phyloP scores from a whole-genome alignment of 1,140 invertebrate genomes.

The Dinoponera quadriceps region DNA sequence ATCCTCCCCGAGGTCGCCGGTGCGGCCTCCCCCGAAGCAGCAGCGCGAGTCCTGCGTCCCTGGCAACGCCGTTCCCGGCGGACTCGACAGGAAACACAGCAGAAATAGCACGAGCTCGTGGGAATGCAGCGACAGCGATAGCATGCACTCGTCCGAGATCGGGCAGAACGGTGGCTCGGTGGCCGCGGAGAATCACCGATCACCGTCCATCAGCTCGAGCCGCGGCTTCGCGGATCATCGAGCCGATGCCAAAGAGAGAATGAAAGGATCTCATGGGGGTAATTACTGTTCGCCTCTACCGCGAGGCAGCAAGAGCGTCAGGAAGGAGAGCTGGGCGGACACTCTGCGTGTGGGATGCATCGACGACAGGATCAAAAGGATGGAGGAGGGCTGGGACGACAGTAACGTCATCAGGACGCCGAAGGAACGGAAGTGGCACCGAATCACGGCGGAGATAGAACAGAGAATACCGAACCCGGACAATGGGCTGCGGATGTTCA shows the following conservation, averaged over 20 bases:
- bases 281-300: constrained; percentile 1
- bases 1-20: constrained; percentile 11
- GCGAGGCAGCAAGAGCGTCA: constrained; percentile 48
- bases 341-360: constrained; percentile 73
- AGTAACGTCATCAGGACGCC: constrained; percentile 78
- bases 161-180: constrained; percentile 51
- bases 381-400: constrained; percentile 83
- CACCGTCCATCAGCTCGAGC: constrained; percentile 17
- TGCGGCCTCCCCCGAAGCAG: constrained; percentile 30
- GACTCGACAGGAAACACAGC: constrained; percentile 73
- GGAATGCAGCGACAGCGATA: constrained; percentile 86
- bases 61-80: constrained; percentile 46
- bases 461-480: constrained; percentile 53
- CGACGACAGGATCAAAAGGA: constrained; percentile 77
- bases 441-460: constrained; percentile 79
- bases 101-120: constrained; percentile 87
- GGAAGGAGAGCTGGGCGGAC: constrained; percentile 84
- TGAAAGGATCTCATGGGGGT: background rate
- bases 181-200: constrained; percentile 19
- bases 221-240: background rate
- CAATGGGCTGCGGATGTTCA: constrained; percentile 28
- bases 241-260: constrained; percentile 19
- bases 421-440: constrained; percentile 79
- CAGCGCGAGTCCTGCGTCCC: constrained; percentile 15
- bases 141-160: constrained; percentile 84